Evolutionary conservation across 2,797 vertebrate genomes (phyloP), one percentile per base, ranked within the genome.

Genomic region (Rhinella marina): DNA sequence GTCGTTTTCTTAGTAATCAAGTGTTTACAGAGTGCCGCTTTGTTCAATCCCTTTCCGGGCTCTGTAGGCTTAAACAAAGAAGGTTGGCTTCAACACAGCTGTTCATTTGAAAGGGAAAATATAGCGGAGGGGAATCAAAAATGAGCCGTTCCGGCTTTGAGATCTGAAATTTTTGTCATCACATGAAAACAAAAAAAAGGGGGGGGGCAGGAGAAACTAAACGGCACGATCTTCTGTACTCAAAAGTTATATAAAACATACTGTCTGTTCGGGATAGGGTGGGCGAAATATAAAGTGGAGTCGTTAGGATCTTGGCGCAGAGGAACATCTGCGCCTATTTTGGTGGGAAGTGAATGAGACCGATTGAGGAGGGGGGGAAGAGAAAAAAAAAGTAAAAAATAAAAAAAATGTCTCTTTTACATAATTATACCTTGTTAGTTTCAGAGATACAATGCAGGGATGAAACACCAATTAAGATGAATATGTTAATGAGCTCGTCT

Each of bases 21-120:
- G 93, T 93, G 93, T 94, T 93, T 93, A 94, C 93, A 93, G 92
- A 94, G 90, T 91, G 91, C 91, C 85, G 92, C 92, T 94, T 94
- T 94, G 95, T 93, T 93, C 81, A 91, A 91, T 90, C 91, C 93
- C 92, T 93, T 93, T 92, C 93, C 90, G 85, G 88, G 90, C 91
- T 91, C 92, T 93, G 93, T 94, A 92, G 93, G 93, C 91, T 93
- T 93, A 94, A 95, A 95, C 95, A 95, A 95, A 95, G 93, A 91
- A 88, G 92, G 94, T 93, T 90, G 94, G 93, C 92, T 93, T 95
- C 93, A 94, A 95, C 95, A 95, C 95, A 96, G 95, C 95, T 95
- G 95, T 94, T 93, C 93, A 88, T 93, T 94, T 94, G 92, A 94
- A 94, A 84, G 66, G 62, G 41, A 73, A 85, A 81, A 64, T 61